These are phyloP conservation scores for Anabacerthia variegaticeps DNA, from an alignment of 2,797 vertebrate species.

Conservation along the genomic window DNA sequence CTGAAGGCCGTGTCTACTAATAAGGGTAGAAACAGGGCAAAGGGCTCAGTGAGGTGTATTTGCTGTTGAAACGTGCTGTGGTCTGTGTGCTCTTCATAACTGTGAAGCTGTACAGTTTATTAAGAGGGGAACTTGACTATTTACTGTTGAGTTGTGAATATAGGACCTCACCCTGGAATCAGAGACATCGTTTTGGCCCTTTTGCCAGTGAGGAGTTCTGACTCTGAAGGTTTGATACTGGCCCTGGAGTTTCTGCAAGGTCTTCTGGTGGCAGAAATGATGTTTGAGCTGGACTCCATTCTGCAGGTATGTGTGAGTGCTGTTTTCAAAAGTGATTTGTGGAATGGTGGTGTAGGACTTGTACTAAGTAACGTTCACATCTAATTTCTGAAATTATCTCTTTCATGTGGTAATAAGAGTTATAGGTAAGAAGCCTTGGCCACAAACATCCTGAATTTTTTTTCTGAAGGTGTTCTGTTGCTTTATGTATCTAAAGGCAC, in stretches of 20 bases:
- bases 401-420: background rate
- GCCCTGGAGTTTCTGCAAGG: background rate
- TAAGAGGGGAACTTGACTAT: accelerated
- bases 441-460: too few species aligned
- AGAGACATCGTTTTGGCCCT: accelerated
- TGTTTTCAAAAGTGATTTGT: background rate
- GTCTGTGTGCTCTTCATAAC: accelerated
- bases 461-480: background rate
- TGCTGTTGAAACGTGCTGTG: accelerated
- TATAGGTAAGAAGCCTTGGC: background rate
- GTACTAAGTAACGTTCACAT: background rate
- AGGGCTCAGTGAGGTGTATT: accelerated
- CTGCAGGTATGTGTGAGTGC: background rate
- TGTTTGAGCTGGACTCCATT: background rate
- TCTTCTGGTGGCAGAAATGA: background rate
- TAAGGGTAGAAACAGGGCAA: accelerated
- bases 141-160: accelerated
- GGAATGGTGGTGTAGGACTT: background rate
- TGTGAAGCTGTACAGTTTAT: accelerated
- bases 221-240: accelerated
- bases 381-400: background rate
- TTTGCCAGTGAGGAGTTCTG: background rate
- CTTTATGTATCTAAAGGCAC: background rate
- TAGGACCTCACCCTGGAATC: accelerated
- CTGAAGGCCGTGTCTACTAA: accelerated